Conservation (phyloP, 2,797 vertebrate genomes). For the Acanthurus lineatus region DNA sequence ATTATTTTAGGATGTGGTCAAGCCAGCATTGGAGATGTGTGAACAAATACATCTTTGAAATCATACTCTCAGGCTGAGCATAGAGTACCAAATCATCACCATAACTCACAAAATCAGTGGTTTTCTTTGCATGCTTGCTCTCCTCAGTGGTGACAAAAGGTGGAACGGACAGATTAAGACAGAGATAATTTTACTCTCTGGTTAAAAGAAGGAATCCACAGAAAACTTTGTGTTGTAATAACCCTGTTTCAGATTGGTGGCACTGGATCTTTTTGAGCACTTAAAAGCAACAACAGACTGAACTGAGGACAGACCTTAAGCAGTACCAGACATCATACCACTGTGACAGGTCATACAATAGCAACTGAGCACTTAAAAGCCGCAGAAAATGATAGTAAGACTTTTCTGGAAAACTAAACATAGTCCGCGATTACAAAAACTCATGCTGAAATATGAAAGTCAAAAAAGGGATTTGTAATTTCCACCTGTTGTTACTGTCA, state of each 20-base stretch:
- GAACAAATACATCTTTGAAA: neutral
- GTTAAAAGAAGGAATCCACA: neutral
- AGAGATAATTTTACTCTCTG: neutral
- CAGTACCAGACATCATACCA: too few species aligned
- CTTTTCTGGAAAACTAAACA: neutral
- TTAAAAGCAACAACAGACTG: constrained; percentile 1
- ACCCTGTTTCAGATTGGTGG: neutral
- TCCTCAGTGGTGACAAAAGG: neutral
- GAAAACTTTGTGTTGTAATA: neutral
- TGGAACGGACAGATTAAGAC: neutral
- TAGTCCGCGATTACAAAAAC: neutral
- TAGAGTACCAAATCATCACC: too few species aligned
- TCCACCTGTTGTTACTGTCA: neutral
- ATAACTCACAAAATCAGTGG: neutral
- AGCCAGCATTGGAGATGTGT: neutral
- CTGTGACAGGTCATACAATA: neutral
- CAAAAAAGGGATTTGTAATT: neutral
- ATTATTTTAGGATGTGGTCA: neutral
- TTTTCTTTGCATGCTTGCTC: neutral
- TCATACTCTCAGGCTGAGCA: too few species aligned
- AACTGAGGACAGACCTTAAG: too few species aligned
- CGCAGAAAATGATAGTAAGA: neutral
- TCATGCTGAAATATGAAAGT: neutral
- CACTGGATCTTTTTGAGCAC: neutral
- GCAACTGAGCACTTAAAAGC: neutral